Percentiles rank a stretch among this genome's conserved stretches.
Evolutionary conservation across 2,888 invertebrate genomes (phyloP).

Genomic region (Cheilosia pagana): DNA sequence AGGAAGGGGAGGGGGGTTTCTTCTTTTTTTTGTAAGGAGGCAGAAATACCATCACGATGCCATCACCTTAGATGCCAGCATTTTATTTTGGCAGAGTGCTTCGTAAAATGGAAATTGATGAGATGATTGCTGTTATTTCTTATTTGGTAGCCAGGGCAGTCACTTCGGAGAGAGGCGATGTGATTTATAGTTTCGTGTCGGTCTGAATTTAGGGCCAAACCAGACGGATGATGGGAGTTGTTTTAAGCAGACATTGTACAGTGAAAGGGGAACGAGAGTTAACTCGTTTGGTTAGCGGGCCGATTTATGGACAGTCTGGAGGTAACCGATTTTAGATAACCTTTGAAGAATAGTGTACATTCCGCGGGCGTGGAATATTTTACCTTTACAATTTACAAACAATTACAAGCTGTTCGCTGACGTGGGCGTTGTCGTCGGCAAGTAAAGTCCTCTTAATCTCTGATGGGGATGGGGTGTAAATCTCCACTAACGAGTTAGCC

Average conservation of each 20-base stretch:
- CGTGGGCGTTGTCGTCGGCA: too few species aligned
- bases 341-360: too few species aligned
- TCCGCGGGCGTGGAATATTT: too few species aligned
- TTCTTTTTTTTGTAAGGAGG: background rate
- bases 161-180: slow-evolving; percentile 8
- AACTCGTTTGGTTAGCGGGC: background rate
- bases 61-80: slow-evolving; percentile 32
- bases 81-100: slow-evolving; percentile 52
- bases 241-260: background rate
- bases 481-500: background rate
- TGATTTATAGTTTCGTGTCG: slow-evolving; percentile 44
- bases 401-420: too few species aligned
- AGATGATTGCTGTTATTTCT: slow-evolving; percentile 42
- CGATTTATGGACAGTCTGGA: too few species aligned
- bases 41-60: slow-evolving; percentile 30
- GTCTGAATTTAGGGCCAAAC: slow-evolving; percentile 4
- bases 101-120: slow-evolving; percentile 45
- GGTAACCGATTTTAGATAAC: too few species aligned
- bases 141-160: slow-evolving; percentile 20
- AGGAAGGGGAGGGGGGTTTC: background rate
- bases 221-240: slow-evolving; percentile 8
- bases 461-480: background rate
- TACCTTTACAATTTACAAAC: too few species aligned
- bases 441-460: background rate
- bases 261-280: background rate